These are phyloP conservation scores for Liodrosophila aerea DNA, from an alignment of 2,888 invertebrate genomes.

Conservation along the genomic window DNA sequence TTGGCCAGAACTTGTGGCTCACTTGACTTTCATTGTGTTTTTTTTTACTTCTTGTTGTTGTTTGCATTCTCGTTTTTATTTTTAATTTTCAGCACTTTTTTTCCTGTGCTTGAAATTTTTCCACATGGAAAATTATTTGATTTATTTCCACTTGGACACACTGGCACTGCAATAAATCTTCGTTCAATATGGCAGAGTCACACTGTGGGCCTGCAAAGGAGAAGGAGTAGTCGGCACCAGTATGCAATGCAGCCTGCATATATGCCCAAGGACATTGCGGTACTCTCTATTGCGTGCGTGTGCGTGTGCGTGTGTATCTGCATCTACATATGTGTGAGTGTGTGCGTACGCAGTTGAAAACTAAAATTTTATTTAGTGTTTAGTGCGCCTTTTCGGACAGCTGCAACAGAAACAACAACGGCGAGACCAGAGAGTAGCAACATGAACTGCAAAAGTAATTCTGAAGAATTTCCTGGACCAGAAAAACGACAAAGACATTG, in stretches of 20 bases:
- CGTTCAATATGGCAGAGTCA: conserved; percentile 77
- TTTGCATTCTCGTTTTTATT: conserved; percentile 35
- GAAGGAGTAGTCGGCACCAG: conserved; percentile 25
- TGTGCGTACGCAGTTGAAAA: conserved; percentile 69
- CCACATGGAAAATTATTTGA: conserved; percentile 81
- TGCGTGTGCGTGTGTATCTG: conserved; percentile 24
- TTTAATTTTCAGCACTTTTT: conserved; percentile 55
- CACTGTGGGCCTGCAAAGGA: conserved; percentile 17
- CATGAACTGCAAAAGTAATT: conserved; percentile 46
- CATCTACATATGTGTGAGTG: conserved; percentile 16
- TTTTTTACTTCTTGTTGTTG: conserved; percentile 19
- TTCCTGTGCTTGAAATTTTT: conserved; percentile 66
- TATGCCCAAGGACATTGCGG: conserved; percentile 56
- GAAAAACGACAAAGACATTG: conserved; percentile 43
- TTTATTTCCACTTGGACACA: conserved; percentile 80
- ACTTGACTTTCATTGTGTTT: conserved; percentile 60
- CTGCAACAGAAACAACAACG: conserved; percentile 39
- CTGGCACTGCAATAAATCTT: conserved; percentile 80
- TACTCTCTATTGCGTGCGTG: conserved; percentile 15
- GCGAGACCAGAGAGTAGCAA: conserved; percentile 5
- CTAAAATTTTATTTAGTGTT: conserved; percentile 77
- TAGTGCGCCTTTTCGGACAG: conserved; percentile 72
- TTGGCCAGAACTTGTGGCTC: conserved; percentile 47
- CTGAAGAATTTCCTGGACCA: conserved; percentile 47
- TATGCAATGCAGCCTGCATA: conserved; percentile 23